phyloP scores from a whole-genome alignment of 2,113 vertebrate species.

The Forbesichthys agassizii region DNA sequence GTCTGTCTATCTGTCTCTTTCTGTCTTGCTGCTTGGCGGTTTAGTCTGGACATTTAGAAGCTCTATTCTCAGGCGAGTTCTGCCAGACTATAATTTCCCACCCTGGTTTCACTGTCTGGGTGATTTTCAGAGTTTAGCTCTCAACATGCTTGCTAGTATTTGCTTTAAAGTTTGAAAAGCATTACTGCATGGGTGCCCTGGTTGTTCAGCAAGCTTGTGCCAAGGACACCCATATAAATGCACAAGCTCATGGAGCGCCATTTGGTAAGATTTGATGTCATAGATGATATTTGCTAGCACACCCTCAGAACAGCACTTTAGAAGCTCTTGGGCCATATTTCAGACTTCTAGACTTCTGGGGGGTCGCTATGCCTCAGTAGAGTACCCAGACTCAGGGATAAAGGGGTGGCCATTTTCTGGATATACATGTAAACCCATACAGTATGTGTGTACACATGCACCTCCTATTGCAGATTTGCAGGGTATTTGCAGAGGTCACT shows the following conservation, averaged over 20 bases:
- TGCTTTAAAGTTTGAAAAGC: neutral
- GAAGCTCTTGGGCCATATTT: too few species aligned
- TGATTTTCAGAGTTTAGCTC: conserved; percentile 8
- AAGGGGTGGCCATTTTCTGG: too few species aligned
- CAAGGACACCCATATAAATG: neutral
- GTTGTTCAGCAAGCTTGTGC: neutral
- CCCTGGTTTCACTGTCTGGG: conserved; percentile 53
- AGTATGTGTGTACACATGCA: neutral
- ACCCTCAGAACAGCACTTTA: too few species aligned
- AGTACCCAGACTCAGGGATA: too few species aligned
- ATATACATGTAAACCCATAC: too few species aligned
- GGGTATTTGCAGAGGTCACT: neutral
- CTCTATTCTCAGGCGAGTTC: conserved; percentile 51
- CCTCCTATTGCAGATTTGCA: neutral
- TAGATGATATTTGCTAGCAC: too few species aligned
- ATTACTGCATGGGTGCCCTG: neutral
- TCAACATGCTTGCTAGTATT: conserved; percentile 1
- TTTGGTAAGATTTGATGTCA: neutral
- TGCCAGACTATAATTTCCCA: conserved; percentile 66
- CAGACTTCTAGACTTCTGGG: too few species aligned
- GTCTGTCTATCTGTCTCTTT: neutral
- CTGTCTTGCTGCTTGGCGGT: conserved; percentile 44
- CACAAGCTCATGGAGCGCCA: neutral
- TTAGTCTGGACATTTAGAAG: conserved; percentile 51
- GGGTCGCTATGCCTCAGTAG: too few species aligned